A percentile compares a stretch with the other conserved stretches of the same genome.
phyloP scores from a whole-genome alignment of 1,140 invertebrate species.

The Lordiphosa stackelbergi region DNA sequence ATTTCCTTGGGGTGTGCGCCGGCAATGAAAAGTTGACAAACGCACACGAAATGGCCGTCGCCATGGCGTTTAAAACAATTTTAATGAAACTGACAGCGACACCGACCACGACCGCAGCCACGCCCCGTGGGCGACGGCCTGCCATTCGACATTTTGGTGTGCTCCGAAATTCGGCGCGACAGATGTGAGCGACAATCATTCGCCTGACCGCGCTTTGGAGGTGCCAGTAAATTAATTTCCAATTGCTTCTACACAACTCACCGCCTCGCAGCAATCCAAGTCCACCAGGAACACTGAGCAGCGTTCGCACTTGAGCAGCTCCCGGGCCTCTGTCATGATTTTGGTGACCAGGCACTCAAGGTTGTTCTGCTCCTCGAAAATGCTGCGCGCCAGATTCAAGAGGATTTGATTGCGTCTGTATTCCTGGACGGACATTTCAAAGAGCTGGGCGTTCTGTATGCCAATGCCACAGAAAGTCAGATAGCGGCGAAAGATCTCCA shows the following conservation, averaged over 20 bases:
- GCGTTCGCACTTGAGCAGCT: conserved; percentile 93
- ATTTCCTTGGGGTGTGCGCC: conserved; percentile 61
- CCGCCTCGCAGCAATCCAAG: conserved; percentile 90
- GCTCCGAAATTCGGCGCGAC: background rate
- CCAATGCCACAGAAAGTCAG: conserved; percentile 98
- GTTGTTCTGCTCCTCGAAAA: conserved; percentile 96
- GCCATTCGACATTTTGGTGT: background rate
- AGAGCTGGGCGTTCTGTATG: conserved; percentile 97
- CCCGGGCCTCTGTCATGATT: conserved; percentile 96
- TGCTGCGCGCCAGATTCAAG: conserved; percentile 89
- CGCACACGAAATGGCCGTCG: conserved; percentile 45
- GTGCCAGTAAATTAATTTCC: conserved; percentile 2
- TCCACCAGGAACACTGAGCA: conserved; percentile 94
- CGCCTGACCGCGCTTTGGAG: conserved; percentile 13
- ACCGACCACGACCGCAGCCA: conserved; percentile 7
- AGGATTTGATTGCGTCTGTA: conserved; percentile 96
- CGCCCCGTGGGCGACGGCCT: conserved; percentile 11
- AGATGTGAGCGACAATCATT: conserved; percentile 27
- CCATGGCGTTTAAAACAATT: conserved; percentile 52
- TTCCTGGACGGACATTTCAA: conserved; percentile 95
- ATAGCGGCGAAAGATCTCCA: conserved; percentile 91
- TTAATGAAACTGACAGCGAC: conserved; percentile 60
- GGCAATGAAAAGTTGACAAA: conserved; percentile 32
- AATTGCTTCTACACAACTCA: conserved; percentile 78
- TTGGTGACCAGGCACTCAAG: conserved; percentile 95